Evolutionary conservation across 2,888 invertebrate genomes (phyloP), one percentile per base, ranked within the genome.

Genomic region (Strigamia transsilvanica): DNA sequence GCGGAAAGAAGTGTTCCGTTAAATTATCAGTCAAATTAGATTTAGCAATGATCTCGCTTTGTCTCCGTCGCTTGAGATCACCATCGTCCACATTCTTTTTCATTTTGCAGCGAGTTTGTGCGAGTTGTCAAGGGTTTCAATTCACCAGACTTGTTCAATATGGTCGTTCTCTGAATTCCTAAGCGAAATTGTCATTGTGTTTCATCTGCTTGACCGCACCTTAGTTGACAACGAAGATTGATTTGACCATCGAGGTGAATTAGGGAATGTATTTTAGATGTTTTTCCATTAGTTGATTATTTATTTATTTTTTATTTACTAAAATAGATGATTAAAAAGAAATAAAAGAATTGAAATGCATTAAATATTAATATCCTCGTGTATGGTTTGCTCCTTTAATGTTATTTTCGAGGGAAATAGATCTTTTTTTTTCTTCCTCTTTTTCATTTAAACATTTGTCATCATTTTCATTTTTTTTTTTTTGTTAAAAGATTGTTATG

Each of bases 121-220:
- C 12, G 21, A 9, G 21, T 66, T 66, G 61, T 61, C 61, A 61
- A 61, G 61, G n/a, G 61, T 61, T 61, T 61, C 61, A 61, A 61
- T 61, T 61, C 61, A 18, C 6, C 21, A 61, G 61, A 61, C 61
- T 61, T 18, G 61, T 66, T 66, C 61, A 66, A 66, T 15, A 66
- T 66, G 61, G 61, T 66, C 61, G 61, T 66, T 21, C 21, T 66
- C 61, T 66, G 61, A 66, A 66, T 66, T 66, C 61, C 61, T 23
- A 61, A 66, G 61, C 4, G 61, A 66, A 46, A 46, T 23, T 66
- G 61, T 66, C 61, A 66, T 66, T 66, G 61, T 66, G 61, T 66
- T 66, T 66, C 61, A 66, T 66, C 61, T 66, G 61, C 23, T 66
- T 66, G 61, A 66, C 61, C 61, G 61, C 61, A 12, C 12, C 61